Base-by-base conservation (phyloP, 2,797 vertebrate species). In the Acipenser ruthenus region DNA sequence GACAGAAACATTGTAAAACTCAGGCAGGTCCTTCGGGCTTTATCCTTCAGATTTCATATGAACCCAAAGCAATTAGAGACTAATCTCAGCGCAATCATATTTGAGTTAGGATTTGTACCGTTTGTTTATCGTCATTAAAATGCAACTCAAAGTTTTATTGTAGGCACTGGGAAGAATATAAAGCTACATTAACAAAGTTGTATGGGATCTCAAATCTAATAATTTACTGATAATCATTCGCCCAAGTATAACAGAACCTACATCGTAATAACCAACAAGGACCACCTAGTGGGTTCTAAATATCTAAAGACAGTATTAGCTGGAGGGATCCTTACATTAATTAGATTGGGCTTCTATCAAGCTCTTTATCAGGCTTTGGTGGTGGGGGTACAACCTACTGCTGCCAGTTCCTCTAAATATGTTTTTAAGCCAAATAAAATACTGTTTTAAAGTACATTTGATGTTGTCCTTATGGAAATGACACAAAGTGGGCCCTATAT, bases 61-160 rank as follows among this genome's bases (percentile, higher is more conserved):
- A 93, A 93, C 88, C 90, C 89, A 86, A 84, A 88, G 91, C 94
- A 96, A 97, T 97, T 96, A 96, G 90, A 88, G 86, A 82, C 83
- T 93, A 93, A 95, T 95, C 93, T 91, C 88, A 90, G 80, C 73
- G 87, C 90, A 93, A 94, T 96, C 93, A 91, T 89, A 89, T 89
- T 87, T 88, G 87, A 92, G 88, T 92, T 92, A 92, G 84, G 87
- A 89, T 84, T 87, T 85, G 82, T 82, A 80, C 85, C 87, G 85
- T 86, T 88, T 90, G 80, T 87, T 92, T 88, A 85, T 82, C 82
- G 79, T 82, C 82, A 83, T 89, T 87, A 86, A 85, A 86, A 80
- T 65, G 67, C 69, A 73, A 68, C 64, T 70, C 73, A 84, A 83
- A 84, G 80, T 77, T 74, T 74, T 68, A 64, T 66, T 65, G 70